Conservation (phyloP, 2,797 vertebrate species). For the Naso thynnoides region DNA sequence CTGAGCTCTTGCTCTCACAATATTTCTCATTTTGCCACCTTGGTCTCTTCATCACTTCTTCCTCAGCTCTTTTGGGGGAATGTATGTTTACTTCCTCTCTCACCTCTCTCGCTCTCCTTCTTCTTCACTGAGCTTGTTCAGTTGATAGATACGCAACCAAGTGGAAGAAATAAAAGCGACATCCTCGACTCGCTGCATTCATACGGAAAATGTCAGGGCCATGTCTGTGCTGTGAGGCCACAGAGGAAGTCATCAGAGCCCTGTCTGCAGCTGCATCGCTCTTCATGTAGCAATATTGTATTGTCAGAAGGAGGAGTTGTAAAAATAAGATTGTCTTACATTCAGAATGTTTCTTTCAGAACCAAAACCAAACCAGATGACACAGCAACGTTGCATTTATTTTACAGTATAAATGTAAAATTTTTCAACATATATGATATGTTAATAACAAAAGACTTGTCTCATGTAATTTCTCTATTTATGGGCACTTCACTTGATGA, state of each 20-base stretch:
- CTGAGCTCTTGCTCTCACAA: slow-evolving; percentile 7
- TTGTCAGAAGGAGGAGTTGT: not conserved
- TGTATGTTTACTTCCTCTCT: slow-evolving; percentile 12
- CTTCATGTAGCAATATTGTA: slow-evolving; percentile 1
- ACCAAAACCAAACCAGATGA: not conserved
- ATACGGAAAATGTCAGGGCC: slow-evolving; percentile 50
- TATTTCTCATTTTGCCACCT: slow-evolving; percentile 11
- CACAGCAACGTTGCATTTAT: not conserved
- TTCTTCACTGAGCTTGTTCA: slow-evolving; percentile 50
- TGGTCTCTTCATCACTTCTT: slow-evolving; percentile 6
- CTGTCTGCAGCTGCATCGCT: slow-evolving; percentile 24
- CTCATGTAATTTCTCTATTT: not conserved
- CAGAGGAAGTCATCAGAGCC: slow-evolving; percentile 36
- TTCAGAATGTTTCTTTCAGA: not conserved
- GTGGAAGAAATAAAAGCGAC: slow-evolving; percentile 45
- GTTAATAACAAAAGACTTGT: not conserved
- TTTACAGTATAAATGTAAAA: not conserved
- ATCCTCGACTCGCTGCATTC: slow-evolving; percentile 33
- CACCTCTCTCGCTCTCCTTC: slow-evolving; percentile 32
- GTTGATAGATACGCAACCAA: slow-evolving; percentile 46
- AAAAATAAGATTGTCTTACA: not conserved
- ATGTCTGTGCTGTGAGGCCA: slow-evolving; percentile 12
- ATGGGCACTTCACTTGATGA: not conserved
- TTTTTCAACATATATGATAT: not conserved
- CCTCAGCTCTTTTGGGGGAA: slow-evolving; percentile 14